phyloP scores from a whole-genome alignment of 2,797 vertebrate genomes.

The Scarus forsteni region DNA sequence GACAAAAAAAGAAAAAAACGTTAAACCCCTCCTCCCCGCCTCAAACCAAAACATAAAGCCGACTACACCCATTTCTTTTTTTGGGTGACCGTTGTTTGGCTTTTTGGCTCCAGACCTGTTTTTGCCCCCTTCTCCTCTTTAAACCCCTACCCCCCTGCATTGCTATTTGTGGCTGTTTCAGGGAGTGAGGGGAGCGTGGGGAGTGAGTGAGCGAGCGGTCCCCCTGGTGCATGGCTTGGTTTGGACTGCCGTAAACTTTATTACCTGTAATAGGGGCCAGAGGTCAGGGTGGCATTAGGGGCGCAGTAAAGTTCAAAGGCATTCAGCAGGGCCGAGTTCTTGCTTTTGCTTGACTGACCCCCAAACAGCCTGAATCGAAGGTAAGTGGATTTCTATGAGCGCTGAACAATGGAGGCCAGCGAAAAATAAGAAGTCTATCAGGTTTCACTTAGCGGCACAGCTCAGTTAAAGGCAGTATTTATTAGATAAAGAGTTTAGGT shows the following conservation, averaged over 20 bases:
- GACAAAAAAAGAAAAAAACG: slow-evolving; percentile 19
- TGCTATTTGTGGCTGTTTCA: slow-evolving; percentile 80
- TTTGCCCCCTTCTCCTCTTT: slow-evolving; percentile 62
- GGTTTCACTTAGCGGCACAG: slow-evolving; percentile 67
- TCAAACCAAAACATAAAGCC: slow-evolving; percentile 59
- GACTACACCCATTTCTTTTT: slow-evolving; percentile 61
- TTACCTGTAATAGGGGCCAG: slow-evolving; percentile 98
- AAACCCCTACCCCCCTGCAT: slow-evolving; percentile 53
- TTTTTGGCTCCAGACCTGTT: slow-evolving; percentile 82
- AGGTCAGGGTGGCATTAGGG: slow-evolving; percentile 95
- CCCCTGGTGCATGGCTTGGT: slow-evolving; percentile 97
- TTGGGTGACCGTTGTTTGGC: slow-evolving; percentile 85
- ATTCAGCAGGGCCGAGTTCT: slow-evolving; percentile 90
- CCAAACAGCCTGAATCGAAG: slow-evolving; percentile 88
- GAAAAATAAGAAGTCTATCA: slow-evolving; percentile 59
- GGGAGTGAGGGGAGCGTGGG: slow-evolving; percentile 61
- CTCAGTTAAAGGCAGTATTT: slow-evolving; percentile 65
- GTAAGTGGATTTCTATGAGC: slow-evolving; percentile 82
- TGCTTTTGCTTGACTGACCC: slow-evolving; percentile 93
- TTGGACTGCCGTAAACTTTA: slow-evolving; percentile 99
- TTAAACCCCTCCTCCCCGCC: slow-evolving; percentile 30
- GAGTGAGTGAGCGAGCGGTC: slow-evolving; percentile 82
- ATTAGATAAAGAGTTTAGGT: slow-evolving; percentile 58
- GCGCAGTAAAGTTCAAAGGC: slow-evolving; percentile 98
- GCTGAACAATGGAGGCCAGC: slow-evolving; percentile 70